These are phyloP conservation scores for Sandelia bainsii DNA, from an alignment of 2,797 vertebrate species.

Conservation along the genomic window DNA sequence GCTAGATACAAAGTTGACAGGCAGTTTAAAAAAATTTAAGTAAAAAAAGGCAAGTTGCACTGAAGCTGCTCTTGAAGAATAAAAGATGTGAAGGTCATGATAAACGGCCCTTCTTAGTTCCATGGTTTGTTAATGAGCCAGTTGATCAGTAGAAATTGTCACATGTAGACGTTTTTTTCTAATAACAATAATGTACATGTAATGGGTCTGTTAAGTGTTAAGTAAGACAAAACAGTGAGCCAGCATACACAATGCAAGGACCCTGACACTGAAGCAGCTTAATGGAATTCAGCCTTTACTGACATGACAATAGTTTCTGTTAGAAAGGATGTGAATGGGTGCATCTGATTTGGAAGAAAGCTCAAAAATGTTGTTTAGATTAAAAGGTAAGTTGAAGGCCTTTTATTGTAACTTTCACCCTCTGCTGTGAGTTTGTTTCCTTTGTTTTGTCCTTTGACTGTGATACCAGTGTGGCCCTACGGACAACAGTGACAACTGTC, in stretches of 20 bases:
- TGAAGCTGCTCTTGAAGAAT: background rate
- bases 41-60: conserved; percentile 1
- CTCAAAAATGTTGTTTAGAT: background rate
- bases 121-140: no score
- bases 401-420: background rate
- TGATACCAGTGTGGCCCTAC: no score
- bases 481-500: no score
- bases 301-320: background rate
- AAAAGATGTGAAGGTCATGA: background rate
- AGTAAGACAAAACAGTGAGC: background rate
- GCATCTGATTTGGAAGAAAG: background rate
- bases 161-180: no score
- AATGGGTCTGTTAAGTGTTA: no score
- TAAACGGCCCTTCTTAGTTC: background rate
- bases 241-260: background rate
- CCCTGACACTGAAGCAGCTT: background rate
- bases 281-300: background rate
- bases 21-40: conserved; percentile 26
- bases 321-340: background rate
- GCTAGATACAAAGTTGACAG: conserved; percentile 42
- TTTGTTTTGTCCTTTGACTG: no score
- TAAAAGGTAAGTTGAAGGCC: background rate
- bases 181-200: no score
- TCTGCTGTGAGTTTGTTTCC: no score
- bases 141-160: no score